Conservation (phyloP, 2,888 invertebrate genomes). For the Tinea trinotella region DNA sequence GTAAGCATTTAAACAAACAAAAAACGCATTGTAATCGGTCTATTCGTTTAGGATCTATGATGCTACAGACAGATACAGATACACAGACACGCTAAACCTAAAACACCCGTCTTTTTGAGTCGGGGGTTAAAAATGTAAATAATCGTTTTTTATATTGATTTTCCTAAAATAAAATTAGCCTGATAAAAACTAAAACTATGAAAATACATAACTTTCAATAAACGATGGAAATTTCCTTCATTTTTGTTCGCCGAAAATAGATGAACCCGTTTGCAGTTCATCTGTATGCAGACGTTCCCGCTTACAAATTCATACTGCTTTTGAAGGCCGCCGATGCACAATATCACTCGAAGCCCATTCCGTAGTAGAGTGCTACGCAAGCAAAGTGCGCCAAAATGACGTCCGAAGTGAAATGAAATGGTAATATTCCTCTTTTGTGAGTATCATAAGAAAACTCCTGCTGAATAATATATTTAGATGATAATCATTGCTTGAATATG, state of each 20-base stretch:
- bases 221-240: conserved; percentile 1
- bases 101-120: no score
- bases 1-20: no score
- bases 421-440: conserved; percentile 6
- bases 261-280: conserved; percentile 25
- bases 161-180: no score
- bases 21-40: no score
- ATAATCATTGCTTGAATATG: no score
- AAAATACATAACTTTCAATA: no score
- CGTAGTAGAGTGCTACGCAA: conserved; percentile 12
- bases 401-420: conserved; percentile 3
- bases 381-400: conserved; percentile 11
- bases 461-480: neutral
- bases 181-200: no score
- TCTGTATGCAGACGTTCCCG: conserved; percentile 35
- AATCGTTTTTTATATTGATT: no score
- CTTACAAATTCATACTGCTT: conserved; percentile 41
- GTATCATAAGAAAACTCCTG: neutral
- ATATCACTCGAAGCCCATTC: conserved; percentile 26
- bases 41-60: no score
- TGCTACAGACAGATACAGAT: no score
- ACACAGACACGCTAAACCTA: no score
- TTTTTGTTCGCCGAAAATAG: conserved; percentile 12
- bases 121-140: no score
- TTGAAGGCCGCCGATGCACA: conserved; percentile 29